Conservation (phyloP, 2,797 vertebrate genomes). For the Odontamblyopus lacepedii region DNA sequence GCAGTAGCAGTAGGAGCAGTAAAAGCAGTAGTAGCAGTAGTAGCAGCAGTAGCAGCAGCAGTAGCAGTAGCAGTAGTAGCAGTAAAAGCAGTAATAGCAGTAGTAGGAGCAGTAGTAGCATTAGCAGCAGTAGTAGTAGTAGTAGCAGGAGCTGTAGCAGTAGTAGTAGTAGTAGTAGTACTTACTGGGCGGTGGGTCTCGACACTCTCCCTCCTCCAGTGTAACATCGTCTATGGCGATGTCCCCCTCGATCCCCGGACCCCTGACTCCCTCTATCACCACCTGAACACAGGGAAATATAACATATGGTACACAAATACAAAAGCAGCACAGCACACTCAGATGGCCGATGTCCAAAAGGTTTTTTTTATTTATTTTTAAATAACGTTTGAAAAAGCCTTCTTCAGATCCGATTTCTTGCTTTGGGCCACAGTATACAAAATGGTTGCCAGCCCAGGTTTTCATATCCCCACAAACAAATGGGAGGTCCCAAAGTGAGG, state of each 20-base stretch:
- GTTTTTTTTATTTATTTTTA: too few relatives aligned
- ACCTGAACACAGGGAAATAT: constrained; percentile 71
- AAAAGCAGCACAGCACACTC: too few relatives aligned
- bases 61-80: background rate
- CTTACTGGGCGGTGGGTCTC: constrained; percentile 90
- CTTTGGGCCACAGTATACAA: too few relatives aligned
- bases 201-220: constrained; percentile 93
- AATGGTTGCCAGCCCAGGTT: too few relatives aligned
- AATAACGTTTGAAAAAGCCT: too few relatives aligned
- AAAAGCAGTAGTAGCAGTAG: too few relatives aligned
- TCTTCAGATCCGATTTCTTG: too few relatives aligned
- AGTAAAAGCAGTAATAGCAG: background rate
- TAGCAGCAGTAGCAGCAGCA: background rate
- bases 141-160: background rate
- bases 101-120: too few relatives aligned
- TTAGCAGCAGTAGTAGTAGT: background rate
- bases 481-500: too few relatives aligned
- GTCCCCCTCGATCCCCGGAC: constrained; percentile 94
- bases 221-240: constrained; percentile 96
- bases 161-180: constrained; percentile 34
- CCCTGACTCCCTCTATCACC: constrained; percentile 94
- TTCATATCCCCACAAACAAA: too few relatives aligned
- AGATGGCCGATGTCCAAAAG: too few relatives aligned
- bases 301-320: background rate
- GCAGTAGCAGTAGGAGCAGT: background rate